Base-by-base conservation (phyloP, 2,888 invertebrate species). In the Caenorhabditis panamensis region DNA sequence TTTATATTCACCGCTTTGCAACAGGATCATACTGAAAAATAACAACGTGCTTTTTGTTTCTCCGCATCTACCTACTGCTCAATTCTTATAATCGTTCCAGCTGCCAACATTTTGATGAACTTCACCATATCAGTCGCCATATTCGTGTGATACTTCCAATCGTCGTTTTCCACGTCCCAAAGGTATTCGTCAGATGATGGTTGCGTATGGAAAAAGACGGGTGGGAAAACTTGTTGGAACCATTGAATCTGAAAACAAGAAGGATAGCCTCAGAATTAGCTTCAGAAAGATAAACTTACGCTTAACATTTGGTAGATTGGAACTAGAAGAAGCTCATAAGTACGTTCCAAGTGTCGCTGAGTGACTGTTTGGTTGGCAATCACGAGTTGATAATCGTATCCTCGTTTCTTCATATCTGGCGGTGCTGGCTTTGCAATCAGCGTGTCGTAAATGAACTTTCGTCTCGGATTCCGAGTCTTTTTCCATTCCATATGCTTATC, bases 91-190 rank as follows among this genome's bases (percentile, higher is more conserved):
- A 63, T 6, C 4, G 62, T 62, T 36, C n/a, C 28, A 11, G 26
- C 28, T 0, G 54, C 20, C 20, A 71, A 22, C 26, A 71, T 44
- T 47, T 62, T 54, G 8, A 26, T 44, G 22, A 71, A 63, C 6
- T 18, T 13, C n/a, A 16, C 31, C 71, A 62, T 54, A 13, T 71
- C 71, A 8, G 13, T 6, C 0, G 47, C 71, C 8, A 71, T 28
- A 16, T 62, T 71, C 16, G 53, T n/a, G 41, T 71, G 71, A 26
- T 54, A 71, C 36, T 47, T 71, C n/a, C 24, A 62, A 20, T 71
- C 71, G 1, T 44, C 53, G 4, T 28, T 16, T 3, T 22, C 53
- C 13, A 0, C 6, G 0, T n/a, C 5, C 22, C 26, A 22, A 24
- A 54, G 36, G 8, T 56, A 22, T 9, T 20, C 47, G 9, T 24